phyloP scores from a whole-genome alignment of 2,113 vertebrate genomes.

The Oryzias javanicus region DNA sequence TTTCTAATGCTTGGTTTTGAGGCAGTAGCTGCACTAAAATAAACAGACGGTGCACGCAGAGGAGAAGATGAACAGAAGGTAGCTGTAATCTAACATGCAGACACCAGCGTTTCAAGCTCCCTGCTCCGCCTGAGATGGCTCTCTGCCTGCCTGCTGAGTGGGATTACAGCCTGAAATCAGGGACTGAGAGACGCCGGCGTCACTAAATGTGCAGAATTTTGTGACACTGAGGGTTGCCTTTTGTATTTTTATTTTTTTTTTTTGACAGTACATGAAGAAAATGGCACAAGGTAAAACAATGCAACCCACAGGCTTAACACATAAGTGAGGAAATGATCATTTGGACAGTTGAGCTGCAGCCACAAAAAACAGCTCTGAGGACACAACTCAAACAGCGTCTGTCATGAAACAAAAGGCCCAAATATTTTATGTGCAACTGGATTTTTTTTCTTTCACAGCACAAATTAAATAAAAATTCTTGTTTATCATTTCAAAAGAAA shows the following conservation, averaged over 20 bases:
- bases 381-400: too few species aligned
- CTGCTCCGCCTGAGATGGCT: constrained; percentile 25
- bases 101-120: constrained; percentile 11
- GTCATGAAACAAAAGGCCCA: too few species aligned
- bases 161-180: constrained; percentile 39
- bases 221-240: constrained; percentile 5
- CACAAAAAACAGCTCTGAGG: too few species aligned
- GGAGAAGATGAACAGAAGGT: constrained; percentile 18
- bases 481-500: too few species aligned
- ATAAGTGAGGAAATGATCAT: too few species aligned
- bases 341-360: too few species aligned
- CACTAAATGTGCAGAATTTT: constrained; percentile 10
- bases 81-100: constrained; percentile 37
- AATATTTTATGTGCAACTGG: too few species aligned
- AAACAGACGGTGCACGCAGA: constrained; percentile 18
- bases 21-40: constrained; percentile 5
- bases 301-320: neutral
- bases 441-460: too few species aligned
- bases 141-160: constrained; percentile 26
- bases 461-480: too few species aligned
- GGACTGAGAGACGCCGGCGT: constrained; percentile 13
- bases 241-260: too few species aligned
- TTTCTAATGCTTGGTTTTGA: neutral
- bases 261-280: too few species aligned
- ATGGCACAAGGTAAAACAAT: neutral